These are phyloP conservation scores for Acanthurus leucopareius DNA, from an alignment of 2,797 vertebrate species.

Conservation along the genomic window DNA sequence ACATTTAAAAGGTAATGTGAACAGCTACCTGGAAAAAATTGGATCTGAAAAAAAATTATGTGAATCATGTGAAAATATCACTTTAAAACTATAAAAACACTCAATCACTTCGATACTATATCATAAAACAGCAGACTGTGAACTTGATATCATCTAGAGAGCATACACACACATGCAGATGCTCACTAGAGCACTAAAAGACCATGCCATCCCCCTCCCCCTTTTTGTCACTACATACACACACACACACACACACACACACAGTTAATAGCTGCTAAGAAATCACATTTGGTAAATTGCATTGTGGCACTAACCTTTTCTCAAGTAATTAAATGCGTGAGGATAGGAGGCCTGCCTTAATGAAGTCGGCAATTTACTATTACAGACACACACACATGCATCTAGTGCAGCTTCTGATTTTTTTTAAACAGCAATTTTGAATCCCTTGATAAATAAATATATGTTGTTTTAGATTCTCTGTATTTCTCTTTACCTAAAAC, in stretches of 20 bases:
- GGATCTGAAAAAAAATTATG: too few relatives aligned
- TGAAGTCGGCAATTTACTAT: constrained; percentile 71
- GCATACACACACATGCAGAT: constrained; percentile 10
- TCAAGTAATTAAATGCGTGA: constrained; percentile 75
- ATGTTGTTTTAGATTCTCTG: too few relatives aligned
- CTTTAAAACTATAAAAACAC: too few relatives aligned
- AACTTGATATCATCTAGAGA: constrained; percentile 5
- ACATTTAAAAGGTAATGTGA: too few relatives aligned
- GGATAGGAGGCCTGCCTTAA: constrained; percentile 62
- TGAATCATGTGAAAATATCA: too few relatives aligned
- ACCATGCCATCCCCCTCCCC: not conserved
- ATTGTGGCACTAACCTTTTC: constrained; percentile 77
- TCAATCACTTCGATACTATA: too few relatives aligned
- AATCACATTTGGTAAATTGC: constrained; percentile 79
- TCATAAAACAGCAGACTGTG: not conserved
- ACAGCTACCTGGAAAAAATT: too few relatives aligned
- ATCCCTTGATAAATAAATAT: too few relatives aligned
- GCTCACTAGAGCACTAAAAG: constrained; percentile 12
- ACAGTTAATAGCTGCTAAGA: constrained; percentile 72
- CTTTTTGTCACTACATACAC: constrained; percentile 22
- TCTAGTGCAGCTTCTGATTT: not conserved
- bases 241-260: constrained; percentile 40
- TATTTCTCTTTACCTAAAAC: too few relatives aligned
- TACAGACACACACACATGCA: constrained; percentile 16
- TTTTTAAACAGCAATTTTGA: too few relatives aligned